Conservation (phyloP, 2,113 vertebrate species). For the Pteruthius melanotis region DNA sequence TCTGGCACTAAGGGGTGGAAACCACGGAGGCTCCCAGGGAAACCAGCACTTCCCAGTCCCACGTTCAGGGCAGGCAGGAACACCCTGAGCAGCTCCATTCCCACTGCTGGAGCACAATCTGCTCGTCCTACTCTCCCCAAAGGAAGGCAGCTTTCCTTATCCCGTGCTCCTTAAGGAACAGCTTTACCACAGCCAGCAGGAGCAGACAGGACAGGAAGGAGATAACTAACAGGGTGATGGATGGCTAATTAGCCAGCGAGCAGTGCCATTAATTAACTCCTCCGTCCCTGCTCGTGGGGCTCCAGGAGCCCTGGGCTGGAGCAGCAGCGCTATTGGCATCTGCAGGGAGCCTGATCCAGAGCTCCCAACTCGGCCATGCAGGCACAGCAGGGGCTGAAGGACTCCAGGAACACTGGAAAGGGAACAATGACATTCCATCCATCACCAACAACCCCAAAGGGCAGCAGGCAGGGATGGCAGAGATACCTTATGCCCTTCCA, state of each 20-base stretch:
- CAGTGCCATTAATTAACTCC: conserved; percentile 13
- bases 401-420: not conserved
- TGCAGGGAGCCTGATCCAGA: not conserved
- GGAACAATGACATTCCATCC: not conserved
- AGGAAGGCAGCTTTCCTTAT: not conserved
- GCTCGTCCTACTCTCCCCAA: not conserved
- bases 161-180: not conserved
- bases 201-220: not conserved
- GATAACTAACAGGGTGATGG: conserved; percentile 18
- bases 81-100: not conserved
- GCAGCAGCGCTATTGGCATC: accelerated
- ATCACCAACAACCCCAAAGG: not conserved
- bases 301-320: not conserved
- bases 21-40: not conserved
- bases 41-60: not conserved
- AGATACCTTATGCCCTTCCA: too few relatives aligned
- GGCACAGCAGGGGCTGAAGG: not conserved
- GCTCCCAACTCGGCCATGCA: not conserved
- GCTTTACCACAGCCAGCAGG: not conserved
- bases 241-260: conserved; percentile 34
- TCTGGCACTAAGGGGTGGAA: not conserved
- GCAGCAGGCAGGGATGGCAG: not conserved
- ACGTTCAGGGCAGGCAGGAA: not conserved
- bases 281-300: not conserved
- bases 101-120: accelerated